These are phyloP conservation scores for Atta cephalotes DNA, from an alignment of 1,140 invertebrate species.

Conservation along the genomic window DNA sequence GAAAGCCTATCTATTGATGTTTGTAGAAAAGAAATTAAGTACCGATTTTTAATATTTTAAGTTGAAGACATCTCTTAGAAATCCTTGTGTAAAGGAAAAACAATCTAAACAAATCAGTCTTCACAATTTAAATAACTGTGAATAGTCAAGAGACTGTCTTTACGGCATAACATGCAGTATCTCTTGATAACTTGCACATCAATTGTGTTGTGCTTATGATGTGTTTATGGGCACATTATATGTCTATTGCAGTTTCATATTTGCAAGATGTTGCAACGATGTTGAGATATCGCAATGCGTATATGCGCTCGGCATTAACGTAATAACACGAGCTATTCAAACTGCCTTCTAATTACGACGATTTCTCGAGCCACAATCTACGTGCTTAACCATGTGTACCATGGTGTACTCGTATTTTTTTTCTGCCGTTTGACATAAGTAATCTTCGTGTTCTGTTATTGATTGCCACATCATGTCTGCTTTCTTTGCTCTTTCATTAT, in stretches of 20 bases:
- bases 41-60: neutral
- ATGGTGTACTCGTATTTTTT: neutral
- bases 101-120: neutral
- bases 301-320: neutral
- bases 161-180: neutral
- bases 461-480: neutral
- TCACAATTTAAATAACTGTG: neutral
- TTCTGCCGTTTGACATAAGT: neutral
- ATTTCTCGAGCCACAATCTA: constrained; percentile 7
- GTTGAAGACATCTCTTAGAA: neutral
- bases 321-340: constrained; percentile 13
- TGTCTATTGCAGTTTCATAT: constrained; percentile 4
- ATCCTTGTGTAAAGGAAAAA: neutral
- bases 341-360: constrained; percentile 34
- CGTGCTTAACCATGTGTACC: neutral
- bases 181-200: neutral
- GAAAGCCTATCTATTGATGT: neutral
- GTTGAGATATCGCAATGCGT: neutral
- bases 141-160: neutral
- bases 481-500: constrained; percentile 22
- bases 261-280: constrained; percentile 1
- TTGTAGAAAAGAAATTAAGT: neutral
- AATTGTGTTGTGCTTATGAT: neutral
- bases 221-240: neutral
- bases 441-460: constrained; percentile 30